A percentile compares a stretch with the other conserved stretches of the same genome.
These are phyloP conservation scores for Sebastes cheni DNA, from an alignment of 2,797 vertebrate species.

Conservation along the genomic window DNA sequence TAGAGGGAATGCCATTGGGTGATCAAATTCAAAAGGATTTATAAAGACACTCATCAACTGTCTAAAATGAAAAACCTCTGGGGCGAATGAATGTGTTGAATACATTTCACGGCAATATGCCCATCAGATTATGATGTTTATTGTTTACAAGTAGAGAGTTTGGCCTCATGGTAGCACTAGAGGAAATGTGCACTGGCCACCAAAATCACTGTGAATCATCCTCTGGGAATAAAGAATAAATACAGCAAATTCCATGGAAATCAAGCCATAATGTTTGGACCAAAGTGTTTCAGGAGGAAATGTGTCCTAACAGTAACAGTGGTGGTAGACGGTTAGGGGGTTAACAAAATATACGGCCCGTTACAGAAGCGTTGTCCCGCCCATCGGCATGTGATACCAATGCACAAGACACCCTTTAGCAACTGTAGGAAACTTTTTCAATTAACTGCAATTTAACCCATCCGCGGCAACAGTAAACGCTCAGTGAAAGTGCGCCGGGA, in stretches of 20 bases:
- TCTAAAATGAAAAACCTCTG: neutral
- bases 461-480: too few relatives aligned
- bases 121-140: neutral
- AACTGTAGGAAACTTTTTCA: too few relatives aligned
- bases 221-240: neutral
- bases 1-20: neutral
- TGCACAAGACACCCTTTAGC: too few relatives aligned
- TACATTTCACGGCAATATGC: neutral
- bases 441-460: too few relatives aligned
- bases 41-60: neutral
- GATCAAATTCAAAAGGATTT: neutral
- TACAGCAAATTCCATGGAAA: neutral
- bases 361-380: too few relatives aligned
- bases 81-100: neutral
- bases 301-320: neutral
- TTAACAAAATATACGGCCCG: neutral
- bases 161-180: neutral
- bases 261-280: neutral
- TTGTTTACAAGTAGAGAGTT: neutral
- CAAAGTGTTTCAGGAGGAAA: neutral
- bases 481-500: too few relatives aligned
- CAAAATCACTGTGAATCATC: neutral
- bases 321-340: neutral
- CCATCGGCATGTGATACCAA: too few relatives aligned
- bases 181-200: neutral